These are phyloP conservation scores for Tetramorium bicarinatum DNA, from an alignment of 2,888 invertebrate genomes.

Conservation along the genomic window DNA sequence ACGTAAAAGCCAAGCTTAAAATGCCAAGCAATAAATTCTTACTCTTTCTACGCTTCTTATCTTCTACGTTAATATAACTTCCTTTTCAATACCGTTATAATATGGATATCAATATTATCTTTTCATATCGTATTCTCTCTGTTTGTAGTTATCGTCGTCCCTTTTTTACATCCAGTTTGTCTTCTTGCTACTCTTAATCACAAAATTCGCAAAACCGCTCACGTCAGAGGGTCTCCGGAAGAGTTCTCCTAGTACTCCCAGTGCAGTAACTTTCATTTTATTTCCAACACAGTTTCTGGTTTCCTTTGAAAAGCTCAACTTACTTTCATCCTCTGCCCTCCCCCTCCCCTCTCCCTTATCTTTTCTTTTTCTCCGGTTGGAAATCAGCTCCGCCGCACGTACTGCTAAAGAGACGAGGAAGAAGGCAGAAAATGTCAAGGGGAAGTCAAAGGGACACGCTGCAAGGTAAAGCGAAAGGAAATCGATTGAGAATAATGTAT, in stretches of 20 bases:
- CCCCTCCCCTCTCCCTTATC: slow-evolving; percentile 9
- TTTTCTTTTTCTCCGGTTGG: slow-evolving; percentile 48
- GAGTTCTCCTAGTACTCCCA: slow-evolving; percentile 46
- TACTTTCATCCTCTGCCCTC: slow-evolving; percentile 43
- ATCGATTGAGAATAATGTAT: slow-evolving; percentile 59
- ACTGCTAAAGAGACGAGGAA: slow-evolving; percentile 54
- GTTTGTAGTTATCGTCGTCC: not conserved
- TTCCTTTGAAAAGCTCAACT: slow-evolving; percentile 58
- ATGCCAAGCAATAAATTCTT: slow-evolving; percentile 20
- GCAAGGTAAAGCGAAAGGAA: slow-evolving; percentile 59
- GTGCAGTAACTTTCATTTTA: slow-evolving; percentile 54
- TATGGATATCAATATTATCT: slow-evolving; percentile 15
- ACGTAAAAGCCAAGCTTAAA: not conserved
- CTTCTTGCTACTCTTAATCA: slow-evolving; percentile 54
- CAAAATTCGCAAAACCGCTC: slow-evolving; percentile 57
- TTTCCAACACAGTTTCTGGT: slow-evolving; percentile 59
- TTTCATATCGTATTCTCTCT: not conserved
- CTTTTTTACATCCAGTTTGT: slow-evolving; percentile 5
- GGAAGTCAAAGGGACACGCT: slow-evolving; percentile 60
- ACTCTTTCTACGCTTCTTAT: slow-evolving; percentile 3
- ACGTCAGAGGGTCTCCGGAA: slow-evolving; percentile 54
- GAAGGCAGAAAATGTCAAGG: slow-evolving; percentile 51
- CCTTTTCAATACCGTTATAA: not conserved
- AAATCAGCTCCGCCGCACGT: slow-evolving; percentile 56
- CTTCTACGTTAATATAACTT: not conserved